Evolutionary conservation across 2,113 vertebrate genomes (phyloP).

Genomic region (Vombatus ursinus): DNA sequence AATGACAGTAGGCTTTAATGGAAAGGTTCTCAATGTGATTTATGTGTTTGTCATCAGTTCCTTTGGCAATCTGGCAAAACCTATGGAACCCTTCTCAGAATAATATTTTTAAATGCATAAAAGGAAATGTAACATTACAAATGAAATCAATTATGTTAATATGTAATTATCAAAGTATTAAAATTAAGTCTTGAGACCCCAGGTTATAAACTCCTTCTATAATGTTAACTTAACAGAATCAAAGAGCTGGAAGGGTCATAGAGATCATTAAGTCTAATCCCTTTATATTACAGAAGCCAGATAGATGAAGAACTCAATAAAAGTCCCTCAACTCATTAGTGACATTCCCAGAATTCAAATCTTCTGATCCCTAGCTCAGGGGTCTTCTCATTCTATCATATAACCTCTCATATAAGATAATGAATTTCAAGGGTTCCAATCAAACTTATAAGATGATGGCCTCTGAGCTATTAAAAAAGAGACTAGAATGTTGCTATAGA

Average conservation of each 20-base stretch:
- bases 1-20: not conserved
- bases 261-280: not conserved
- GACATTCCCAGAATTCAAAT: not conserved
- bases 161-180: not conserved
- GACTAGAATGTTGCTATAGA: not conserved
- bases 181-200: not conserved
- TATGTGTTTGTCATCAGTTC: not conserved
- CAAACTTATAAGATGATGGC: not conserved
- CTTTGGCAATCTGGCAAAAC: not conserved
- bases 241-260: not conserved
- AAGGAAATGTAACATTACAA: not conserved
- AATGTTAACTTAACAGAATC: not conserved
- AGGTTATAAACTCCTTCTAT: not conserved
- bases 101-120: slow-evolving; percentile 5
- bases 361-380: not conserved
- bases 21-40: not conserved
- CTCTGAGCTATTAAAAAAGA: too few relatives aligned
- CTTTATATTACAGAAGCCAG: not conserved
- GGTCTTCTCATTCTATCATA: too few relatives aligned
- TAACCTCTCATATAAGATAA: too few relatives aligned
- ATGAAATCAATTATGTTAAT: not conserved
- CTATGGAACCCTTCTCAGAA: not conserved
- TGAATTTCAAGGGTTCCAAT: too few relatives aligned
- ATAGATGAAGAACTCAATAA: not conserved
- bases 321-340: not conserved